A percentile compares a stretch with the other conserved stretches of the same genome.
phyloP scores from a whole-genome alignment of 1,140 invertebrate genomes.

The Nomia melanderi region DNA sequence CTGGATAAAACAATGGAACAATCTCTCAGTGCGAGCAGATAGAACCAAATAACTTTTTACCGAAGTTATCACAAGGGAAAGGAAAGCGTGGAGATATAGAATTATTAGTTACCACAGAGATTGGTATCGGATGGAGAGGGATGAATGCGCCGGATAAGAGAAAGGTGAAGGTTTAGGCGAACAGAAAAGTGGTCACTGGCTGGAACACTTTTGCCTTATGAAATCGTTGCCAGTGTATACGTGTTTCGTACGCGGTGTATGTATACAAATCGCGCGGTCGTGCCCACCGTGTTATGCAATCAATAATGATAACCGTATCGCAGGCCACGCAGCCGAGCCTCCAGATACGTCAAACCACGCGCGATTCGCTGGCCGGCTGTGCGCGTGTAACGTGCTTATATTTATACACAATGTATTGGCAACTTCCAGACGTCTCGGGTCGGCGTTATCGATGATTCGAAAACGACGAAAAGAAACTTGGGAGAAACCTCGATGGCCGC shows the following conservation, averaged over 20 bases:
- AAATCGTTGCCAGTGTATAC: constrained; percentile 42
- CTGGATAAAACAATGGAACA: too few species aligned
- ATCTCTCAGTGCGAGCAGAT: too few species aligned
- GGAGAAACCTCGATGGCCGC: too few species aligned
- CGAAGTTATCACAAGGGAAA: too few species aligned
- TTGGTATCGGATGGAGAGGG: neutral
- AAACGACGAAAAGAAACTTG: neutral
- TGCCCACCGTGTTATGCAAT: constrained; percentile 58
- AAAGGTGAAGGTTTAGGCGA: neutral
- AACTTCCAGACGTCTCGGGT: neutral
- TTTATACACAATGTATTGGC: constrained; percentile 18
- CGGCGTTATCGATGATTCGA: constrained; percentile 4
- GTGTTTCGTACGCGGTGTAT: too few species aligned
- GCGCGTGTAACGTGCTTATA: neutral
- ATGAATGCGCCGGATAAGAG: neutral
- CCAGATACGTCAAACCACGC: constrained; percentile 52
- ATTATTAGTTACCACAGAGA: too few species aligned
- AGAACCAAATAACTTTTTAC: too few species aligned
- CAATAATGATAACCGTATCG: constrained; percentile 54
- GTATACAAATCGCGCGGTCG: constrained; percentile 18
- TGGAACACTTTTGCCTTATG: constrained; percentile 18
- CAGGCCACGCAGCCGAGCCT: constrained; percentile 50
- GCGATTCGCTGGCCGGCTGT: neutral
- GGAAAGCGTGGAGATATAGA: neutral
- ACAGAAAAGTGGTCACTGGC: constrained; percentile 1